Evolutionary conservation across 2,888 invertebrate genomes (phyloP).

Genomic region (Cylindroiulus punctatus): DNA sequence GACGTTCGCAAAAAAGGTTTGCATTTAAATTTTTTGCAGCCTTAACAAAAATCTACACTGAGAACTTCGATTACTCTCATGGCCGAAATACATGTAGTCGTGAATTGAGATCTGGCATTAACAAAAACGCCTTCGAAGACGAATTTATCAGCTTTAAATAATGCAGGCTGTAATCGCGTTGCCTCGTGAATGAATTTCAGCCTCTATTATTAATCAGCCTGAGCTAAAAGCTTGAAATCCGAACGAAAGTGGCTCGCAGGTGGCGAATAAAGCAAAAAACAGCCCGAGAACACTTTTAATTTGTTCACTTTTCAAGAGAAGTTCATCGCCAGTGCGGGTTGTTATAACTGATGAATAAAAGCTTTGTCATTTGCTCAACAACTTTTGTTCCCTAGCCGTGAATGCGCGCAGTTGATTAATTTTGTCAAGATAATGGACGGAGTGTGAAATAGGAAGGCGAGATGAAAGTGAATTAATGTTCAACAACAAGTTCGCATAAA

Average conservation of each 20-base stretch:
- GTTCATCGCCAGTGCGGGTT: neutral
- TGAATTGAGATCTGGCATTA: neutral
- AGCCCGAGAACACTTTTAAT: neutral
- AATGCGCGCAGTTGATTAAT: neutral
- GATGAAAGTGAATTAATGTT: constrained; percentile 1
- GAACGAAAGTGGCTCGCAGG: neutral
- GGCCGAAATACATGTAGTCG: too few relatives aligned
- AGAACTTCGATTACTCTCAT: too few relatives aligned
- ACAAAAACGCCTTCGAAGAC: neutral
- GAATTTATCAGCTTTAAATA: neutral
- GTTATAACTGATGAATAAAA: neutral
- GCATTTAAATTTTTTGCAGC: too few relatives aligned
- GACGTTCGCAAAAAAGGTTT: too few relatives aligned
- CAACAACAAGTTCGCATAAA: neutral
- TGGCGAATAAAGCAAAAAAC: neutral
- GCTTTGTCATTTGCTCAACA: neutral
- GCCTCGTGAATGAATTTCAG: neutral
- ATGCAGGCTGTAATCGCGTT: neutral
- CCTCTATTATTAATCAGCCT: neutral
- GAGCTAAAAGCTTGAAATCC: neutral
- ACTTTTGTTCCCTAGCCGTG: neutral
- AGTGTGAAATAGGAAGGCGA: neutral
- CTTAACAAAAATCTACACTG: too few relatives aligned
- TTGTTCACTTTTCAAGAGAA: neutral
- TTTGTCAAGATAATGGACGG: neutral